These are phyloP conservation scores for Engystomops pustulosus DNA, from an alignment of 2,113 vertebrate species.

Conservation along the genomic window DNA sequence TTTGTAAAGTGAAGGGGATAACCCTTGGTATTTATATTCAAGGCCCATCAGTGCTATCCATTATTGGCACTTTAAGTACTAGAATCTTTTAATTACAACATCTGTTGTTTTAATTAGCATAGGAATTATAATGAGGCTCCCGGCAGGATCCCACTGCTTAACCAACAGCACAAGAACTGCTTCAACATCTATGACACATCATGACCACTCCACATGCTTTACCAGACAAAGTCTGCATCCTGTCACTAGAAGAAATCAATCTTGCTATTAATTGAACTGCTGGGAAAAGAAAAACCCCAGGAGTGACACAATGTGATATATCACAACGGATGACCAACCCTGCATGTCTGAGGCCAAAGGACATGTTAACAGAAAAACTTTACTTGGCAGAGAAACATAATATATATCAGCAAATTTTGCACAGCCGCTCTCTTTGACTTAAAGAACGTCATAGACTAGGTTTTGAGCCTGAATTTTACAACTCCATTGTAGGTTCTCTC, in stretches of 20 bases:
- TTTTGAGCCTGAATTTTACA: too few relatives aligned
- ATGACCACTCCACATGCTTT: slow-evolving; percentile 51
- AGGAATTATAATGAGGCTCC: slow-evolving; percentile 68
- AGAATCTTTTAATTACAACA: slow-evolving; percentile 71
- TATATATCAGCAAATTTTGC: too few relatives aligned
- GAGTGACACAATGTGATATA: not conserved
- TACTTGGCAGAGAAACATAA: slow-evolving; percentile 21
- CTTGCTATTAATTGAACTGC: slow-evolving; percentile 67
- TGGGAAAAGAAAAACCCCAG: slow-evolving; percentile 39
- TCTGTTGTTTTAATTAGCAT: slow-evolving; percentile 73
- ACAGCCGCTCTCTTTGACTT: too few relatives aligned
- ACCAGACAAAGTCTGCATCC: slow-evolving; percentile 56
- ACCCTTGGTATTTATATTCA: slow-evolving; percentile 35
- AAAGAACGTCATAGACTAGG: too few relatives aligned
- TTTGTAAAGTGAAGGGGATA: not conserved
- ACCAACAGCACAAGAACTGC: slow-evolving; percentile 59
- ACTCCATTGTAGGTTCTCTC: too few relatives aligned
- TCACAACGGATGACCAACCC: slow-evolving; percentile 9
- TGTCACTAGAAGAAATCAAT: slow-evolving; percentile 62
- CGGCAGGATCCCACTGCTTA: slow-evolving; percentile 62
- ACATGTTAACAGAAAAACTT: not conserved
- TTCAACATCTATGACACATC: slow-evolving; percentile 54
- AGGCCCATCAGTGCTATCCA: slow-evolving; percentile 62
- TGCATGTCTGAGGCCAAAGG: not conserved
- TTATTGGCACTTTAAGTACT: slow-evolving; percentile 68